Evolutionary conservation across 1,140 invertebrate species (phyloP).

Genomic region (Meloidogyne floridensis): DNA sequence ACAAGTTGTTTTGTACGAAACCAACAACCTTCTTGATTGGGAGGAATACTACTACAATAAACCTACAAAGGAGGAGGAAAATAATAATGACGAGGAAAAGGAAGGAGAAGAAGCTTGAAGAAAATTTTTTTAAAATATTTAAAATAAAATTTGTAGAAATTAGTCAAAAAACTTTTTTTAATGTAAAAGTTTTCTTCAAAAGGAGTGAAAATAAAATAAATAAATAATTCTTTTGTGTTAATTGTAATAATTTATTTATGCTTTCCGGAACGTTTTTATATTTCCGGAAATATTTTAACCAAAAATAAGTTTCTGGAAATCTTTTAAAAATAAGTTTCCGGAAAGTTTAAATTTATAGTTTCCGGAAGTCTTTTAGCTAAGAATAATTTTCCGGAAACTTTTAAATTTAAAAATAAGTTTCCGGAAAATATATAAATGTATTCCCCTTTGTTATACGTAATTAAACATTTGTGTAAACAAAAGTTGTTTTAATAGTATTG

Average conservation of each 20-base stretch:
- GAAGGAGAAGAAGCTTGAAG: not conserved
- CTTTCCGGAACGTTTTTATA: not conserved
- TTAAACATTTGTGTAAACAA: not conserved
- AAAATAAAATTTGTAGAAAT: too few species aligned
- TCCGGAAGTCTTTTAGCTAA: not conserved
- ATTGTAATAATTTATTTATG: not conserved
- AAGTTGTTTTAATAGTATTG: too few species aligned
- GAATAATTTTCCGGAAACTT: not conserved
- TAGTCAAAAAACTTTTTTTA: too few species aligned
- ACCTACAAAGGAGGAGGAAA: not conserved
- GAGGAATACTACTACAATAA: not conserved
- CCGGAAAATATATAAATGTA: too few species aligned
- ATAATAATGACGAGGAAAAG: too few species aligned
- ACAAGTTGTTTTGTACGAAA: not conserved
- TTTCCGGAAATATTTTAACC: not conserved
- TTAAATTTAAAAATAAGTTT: not conserved
- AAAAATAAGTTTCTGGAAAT: too few species aligned
- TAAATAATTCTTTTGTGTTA: too few species aligned
- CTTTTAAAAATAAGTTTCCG: not conserved
- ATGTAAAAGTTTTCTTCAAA: too few species aligned
- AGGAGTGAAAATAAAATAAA: too few species aligned
- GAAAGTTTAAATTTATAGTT: not conserved
- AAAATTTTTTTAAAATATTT: too few species aligned
- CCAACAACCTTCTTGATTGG: not conserved
- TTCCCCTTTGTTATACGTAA: too few species aligned